Base-by-base conservation (phyloP, 2,113 vertebrate genomes). In the Pelusios castaneus region DNA sequence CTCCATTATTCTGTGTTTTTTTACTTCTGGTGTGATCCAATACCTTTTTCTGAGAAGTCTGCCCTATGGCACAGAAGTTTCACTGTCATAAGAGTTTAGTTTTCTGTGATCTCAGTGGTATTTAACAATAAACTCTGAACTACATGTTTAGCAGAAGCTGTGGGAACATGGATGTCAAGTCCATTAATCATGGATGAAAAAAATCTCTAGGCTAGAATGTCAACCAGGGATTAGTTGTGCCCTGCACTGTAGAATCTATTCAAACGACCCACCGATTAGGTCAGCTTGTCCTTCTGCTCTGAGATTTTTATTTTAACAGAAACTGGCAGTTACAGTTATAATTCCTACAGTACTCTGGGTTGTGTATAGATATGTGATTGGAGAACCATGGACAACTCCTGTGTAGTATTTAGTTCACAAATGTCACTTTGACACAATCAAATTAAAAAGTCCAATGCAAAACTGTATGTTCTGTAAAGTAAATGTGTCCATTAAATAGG, bases 111-210 rank as follows among this genome's bases (percentile, higher is more conserved):
- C 97, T 98, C 97, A 63, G 95, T 98, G 97, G 97, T 97, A 98
- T 98, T 98, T 98, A 98, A 97, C 96, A 96, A 93, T 97, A 96
- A 96, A 96, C 96, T 92, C 93, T 94, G 94, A 97, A 94, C 96
- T 95, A 92, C 87, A 84, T 96, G 94, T 97, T 98, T 97, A 97
- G 96, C 94, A 92, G 90, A 98, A 97, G 97, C 94, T 97, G 93
- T 96, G 91, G 95, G 93, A 97, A 97, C 95, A 90, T 94, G 95
- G 98, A 97, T 98, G 98, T 98, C 98, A 98, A 97, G 96, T 97
- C 97, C 97, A 98, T 98, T 98, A 98, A 98, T 98, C 97, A 97
- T 75, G 43, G 95, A 96, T 80, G 73, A 96, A 98, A 98, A 95
- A 96, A 96, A 95, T 94, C 95, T 96, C 87, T 89, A 87, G 95